Conservation (phyloP, 1,140 invertebrate genomes). For the Hycleus phaleratus region DNA sequence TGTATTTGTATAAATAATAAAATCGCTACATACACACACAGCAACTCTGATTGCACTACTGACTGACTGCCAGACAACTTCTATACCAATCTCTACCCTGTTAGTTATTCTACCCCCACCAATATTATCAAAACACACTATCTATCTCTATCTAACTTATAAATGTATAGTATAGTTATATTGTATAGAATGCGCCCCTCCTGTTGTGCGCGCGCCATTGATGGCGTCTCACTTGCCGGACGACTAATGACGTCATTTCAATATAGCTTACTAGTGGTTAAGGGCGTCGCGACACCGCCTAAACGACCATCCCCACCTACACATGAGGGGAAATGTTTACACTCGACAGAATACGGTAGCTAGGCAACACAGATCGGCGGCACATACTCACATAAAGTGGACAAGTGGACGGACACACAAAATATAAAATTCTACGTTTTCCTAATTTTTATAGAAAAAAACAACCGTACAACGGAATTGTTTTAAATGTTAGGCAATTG, state of each 20-base stretch:
- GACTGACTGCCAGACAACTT: slow-evolving; percentile 22
- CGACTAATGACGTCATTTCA: slow-evolving; percentile 23
- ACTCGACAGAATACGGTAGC: slow-evolving; percentile 39
- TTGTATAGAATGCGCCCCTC: slow-evolving; percentile 33
- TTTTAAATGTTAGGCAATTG: too few relatives aligned
- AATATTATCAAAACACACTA: background rate
- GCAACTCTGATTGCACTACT: slow-evolving; percentile 38
- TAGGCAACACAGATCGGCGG: slow-evolving; percentile 37
- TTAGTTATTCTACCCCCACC: slow-evolving; percentile 16
- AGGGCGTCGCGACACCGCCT: slow-evolving; percentile 39
- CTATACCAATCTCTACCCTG: background rate
- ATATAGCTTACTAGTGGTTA: slow-evolving; percentile 27
- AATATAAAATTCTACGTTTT: too few relatives aligned
- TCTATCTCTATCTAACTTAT: background rate
- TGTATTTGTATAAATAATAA: too few relatives aligned
- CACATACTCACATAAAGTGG: slow-evolving; percentile 26
- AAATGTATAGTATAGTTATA: too few relatives aligned
- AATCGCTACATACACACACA: slow-evolving; percentile 39
- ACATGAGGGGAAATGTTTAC: slow-evolving; percentile 41
- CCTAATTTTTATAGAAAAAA: too few relatives aligned
- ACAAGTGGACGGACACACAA: too few relatives aligned
- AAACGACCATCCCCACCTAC: slow-evolving; percentile 21
- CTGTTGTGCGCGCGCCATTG: slow-evolving; percentile 29
- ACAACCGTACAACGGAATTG: too few relatives aligned
- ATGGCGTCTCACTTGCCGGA: slow-evolving; percentile 19